Conservation (phyloP, 2,797 vertebrate genomes). For the Urocyon cinereoargenteus region DNA sequence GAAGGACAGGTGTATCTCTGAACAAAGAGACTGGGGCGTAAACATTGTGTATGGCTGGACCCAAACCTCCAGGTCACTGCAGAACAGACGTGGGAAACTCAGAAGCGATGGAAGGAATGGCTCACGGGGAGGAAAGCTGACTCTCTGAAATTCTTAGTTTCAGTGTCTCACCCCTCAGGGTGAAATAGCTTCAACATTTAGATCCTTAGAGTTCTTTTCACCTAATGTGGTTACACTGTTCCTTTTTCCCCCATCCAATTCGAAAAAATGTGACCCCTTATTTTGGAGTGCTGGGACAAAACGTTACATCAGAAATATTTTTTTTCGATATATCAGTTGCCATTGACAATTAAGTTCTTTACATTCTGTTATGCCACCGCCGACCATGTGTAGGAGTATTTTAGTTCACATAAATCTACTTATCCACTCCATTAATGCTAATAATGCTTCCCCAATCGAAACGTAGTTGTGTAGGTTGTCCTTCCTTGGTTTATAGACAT, state of each 20-base stretch:
- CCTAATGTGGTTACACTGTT: neutral
- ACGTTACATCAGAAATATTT: neutral
- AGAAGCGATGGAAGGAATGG: neutral
- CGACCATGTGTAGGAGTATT: neutral
- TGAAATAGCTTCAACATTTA: neutral
- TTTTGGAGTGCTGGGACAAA: neutral
- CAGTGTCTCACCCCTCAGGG: neutral
- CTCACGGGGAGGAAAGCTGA: neutral
- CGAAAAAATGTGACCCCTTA: neutral
- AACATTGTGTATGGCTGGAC: neutral
- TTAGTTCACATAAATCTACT: neutral
- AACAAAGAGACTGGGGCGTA: neutral
- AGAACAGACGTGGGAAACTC: neutral
- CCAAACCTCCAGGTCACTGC: neutral
- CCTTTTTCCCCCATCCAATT: neutral
- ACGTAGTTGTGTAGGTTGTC: neutral
- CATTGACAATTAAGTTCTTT: neutral
- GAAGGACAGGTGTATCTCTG: neutral
- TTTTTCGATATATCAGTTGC: neutral
- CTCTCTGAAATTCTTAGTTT: neutral
- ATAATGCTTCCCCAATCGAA: neutral
- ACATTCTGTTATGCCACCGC: neutral
- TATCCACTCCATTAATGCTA: neutral
- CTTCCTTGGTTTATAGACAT: neutral
- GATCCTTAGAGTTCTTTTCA: neutral